Evolutionary conservation across 2,888 invertebrate species (phyloP).

Genomic region (Caradrina clavipalpis): DNA sequence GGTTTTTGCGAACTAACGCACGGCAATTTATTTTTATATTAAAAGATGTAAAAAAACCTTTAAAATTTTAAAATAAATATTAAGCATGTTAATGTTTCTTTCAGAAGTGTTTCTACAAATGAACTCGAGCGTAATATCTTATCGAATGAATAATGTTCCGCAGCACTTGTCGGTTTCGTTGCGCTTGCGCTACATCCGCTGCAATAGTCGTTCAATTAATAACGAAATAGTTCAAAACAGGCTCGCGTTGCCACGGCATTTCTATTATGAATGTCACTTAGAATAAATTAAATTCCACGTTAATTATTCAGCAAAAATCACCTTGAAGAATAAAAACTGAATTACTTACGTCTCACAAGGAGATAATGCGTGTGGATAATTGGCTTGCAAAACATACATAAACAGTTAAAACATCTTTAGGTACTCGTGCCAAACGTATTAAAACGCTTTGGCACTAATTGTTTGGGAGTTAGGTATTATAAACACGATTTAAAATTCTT

Average conservation of each 20-base stretch:
- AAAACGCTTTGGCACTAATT: constrained; percentile 38
- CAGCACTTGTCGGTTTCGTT: constrained; percentile 41
- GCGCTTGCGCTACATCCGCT: constrained; percentile 41
- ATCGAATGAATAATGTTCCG: constrained; percentile 43
- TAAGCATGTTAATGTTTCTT: constrained; percentile 7
- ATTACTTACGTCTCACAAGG: background rate
- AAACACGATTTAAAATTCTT: constrained; percentile 27
- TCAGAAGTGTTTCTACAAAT: constrained; percentile 21
- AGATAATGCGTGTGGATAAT: constrained; percentile 7
- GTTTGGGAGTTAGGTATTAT: constrained; percentile 16
- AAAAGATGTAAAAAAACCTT: background rate
- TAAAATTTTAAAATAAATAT: background rate
- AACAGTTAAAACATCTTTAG: background rate
- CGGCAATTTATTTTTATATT: no score
- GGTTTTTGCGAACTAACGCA: no score
- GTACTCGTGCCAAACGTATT: constrained; percentile 33
- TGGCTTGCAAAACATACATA: constrained; percentile 14
- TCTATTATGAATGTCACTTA: background rate
- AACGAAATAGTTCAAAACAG: constrained; percentile 5
- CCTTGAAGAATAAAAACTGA: background rate
- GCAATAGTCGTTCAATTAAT: constrained; percentile 28
- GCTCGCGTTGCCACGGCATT: constrained; percentile 5
- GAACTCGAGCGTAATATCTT: constrained; percentile 33
- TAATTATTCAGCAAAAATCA: background rate
- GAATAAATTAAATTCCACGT: background rate